Evolutionary conservation across 2,888 invertebrate genomes (phyloP), one percentile per base, ranked within the genome.

Genomic region (Diarsia brunnea): DNA sequence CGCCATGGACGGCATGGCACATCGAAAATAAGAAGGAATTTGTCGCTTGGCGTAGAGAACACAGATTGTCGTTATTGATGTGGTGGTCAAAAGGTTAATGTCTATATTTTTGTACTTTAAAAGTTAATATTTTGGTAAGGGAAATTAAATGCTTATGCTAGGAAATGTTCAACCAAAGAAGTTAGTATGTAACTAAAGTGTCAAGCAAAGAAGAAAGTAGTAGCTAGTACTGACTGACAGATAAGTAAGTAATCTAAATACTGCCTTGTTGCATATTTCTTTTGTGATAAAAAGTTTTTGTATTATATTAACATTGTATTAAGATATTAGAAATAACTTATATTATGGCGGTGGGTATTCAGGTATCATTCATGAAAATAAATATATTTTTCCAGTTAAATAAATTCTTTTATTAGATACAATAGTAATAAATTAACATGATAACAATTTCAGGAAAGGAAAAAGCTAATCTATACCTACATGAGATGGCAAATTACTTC

Each of bases 371-470:
- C 21, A 69, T 43, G 47, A 45, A 69, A 80, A 73, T 73, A 82
- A 82, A 68, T 47, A 21, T 53, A 55, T 55, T 19, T 67, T 69
- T 65, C 55, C 68, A 66, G 58, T 78, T 78, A 69, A 79, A 80
- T 84, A 82, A 87, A 86, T 84, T 88, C 81, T 88, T 87, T 88
- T 82, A 87, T 84, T 88, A 80, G 65, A 80, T 73, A 63, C 27
- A 87, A 82, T 81, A 82, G 78, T 51, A 83, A 84, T 83, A 84
- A 87, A 87, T 84, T 81, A 88, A 81, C 71, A 79, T 74, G 55
- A 70, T 72, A 82, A 80, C 75, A 80, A 84, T 82, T 79, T 68
- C 65, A 82, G 72, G 63, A 69, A 75, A 79, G 67, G n/a, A 76
- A 69, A 70, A 81, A 53, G 69, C 67, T 79, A 16, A 81, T 65